Evolutionary conservation across 2,113 vertebrate genomes (phyloP).

Genomic region (Procavia capensis): DNA sequence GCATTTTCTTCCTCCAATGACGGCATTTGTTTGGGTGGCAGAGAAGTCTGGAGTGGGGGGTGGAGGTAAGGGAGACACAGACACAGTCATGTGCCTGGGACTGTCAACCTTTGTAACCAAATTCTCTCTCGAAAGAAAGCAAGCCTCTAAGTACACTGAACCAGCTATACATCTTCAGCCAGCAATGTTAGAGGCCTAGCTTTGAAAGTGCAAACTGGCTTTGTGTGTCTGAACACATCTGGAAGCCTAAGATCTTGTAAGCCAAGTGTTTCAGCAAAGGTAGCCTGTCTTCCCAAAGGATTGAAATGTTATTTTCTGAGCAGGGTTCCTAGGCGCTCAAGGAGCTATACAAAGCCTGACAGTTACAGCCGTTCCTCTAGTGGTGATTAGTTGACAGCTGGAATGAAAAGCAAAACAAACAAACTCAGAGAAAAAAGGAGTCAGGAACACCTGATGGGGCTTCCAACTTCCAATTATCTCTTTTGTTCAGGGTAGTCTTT

Average conservation of each 20-base stretch:
- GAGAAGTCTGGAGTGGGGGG: neutral
- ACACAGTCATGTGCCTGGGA: neutral
- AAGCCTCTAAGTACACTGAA: neutral
- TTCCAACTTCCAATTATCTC: neutral
- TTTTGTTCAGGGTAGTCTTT: neutral
- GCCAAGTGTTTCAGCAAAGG: neutral
- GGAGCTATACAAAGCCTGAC: neutral
- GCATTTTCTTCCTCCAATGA: neutral
- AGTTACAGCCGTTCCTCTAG: neutral
- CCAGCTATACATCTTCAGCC: slow-evolving; percentile 26
- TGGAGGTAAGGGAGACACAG: neutral
- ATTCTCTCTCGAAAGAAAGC: neutral
- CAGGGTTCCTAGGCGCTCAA: neutral
- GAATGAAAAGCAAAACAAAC: neutral
- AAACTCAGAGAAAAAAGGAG: neutral
- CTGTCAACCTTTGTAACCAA: neutral
- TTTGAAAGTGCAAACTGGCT: neutral
- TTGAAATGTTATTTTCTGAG: neutral
- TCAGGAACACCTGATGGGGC: neutral
- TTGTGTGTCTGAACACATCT: neutral
- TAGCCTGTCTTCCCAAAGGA: neutral
- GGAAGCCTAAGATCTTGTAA: slow-evolving; percentile 31
- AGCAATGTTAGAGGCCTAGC: neutral
- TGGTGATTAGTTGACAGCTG: neutral
- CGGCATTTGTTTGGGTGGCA: neutral